Base-by-base conservation (phyloP, 2,113 vertebrate species). In the Peromyscus californicus region DNA sequence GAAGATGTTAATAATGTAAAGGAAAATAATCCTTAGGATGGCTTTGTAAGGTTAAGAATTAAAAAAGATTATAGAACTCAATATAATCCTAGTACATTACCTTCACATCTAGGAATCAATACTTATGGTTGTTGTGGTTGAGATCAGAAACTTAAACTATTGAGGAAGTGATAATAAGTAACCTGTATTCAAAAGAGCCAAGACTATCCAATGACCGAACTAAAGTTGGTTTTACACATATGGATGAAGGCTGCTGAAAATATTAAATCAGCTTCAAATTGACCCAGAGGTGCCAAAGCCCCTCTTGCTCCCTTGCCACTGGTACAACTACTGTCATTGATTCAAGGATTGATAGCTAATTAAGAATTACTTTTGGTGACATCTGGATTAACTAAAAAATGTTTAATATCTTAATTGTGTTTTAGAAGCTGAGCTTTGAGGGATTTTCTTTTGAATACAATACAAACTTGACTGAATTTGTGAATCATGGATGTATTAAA, bases 191-290 rank as follows among this genome's bases (percentile, higher is more conserved):
- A 72, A 91, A 97, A 96, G 42, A 61, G 24, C 69, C 42, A 39
- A 22, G 61, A 12, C 75, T 92, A 95, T 26, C 24, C 72, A 76
- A 69, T 72, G 72, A 74, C 67, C 91, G 57, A 75, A 59, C 96
- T 86, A 45, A 5, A 82, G 57, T 70, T 51, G 21, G 13, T 94
- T 96, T 97, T 93, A 90, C 33, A 57, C 61, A 89, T 83, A 94
- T 33, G 31, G 51, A 54, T 86, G 48, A 96, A 96, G 89, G 67
- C 91, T 91, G 79, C 57, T 69, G 54, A 95, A 85, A 96, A 97
- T 97, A 97, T 94, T 96, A 96, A 98, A 96, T 98, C 95, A 97
- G 78, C 39, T 97, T 96, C 93, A 93, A 96, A 97, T 91, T 97
- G 94, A 97, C 83, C 82, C 78, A 91, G 51, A 94, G 69, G 24